Evolutionary conservation across 2,113 vertebrate genomes (phyloP).

Genomic region (Marmota flaviventris): DNA sequence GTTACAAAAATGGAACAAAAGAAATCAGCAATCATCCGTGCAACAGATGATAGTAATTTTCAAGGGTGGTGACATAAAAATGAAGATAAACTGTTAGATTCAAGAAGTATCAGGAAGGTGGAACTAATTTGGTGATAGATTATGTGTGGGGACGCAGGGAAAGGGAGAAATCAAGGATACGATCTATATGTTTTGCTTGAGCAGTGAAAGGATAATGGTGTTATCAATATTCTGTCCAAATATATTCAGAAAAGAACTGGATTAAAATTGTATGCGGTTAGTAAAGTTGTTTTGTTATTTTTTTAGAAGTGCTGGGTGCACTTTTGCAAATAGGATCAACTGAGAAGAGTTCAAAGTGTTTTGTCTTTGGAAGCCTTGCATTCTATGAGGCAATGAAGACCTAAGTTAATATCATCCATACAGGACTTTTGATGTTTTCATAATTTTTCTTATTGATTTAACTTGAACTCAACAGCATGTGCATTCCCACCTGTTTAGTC

Average conservation of each 20-base stretch:
- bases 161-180: not conserved
- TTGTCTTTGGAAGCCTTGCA: not conserved
- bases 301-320: not conserved
- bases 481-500: not conserved
- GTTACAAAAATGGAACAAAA: conserved; percentile 27
- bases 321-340: not conserved
- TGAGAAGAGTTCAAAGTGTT: not conserved
- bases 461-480: not conserved
- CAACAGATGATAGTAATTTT: not conserved
- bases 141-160: not conserved
- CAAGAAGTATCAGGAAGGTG: not conserved
- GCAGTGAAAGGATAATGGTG: not conserved
- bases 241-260: not conserved
- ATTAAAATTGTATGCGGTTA: not conserved
- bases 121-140: not conserved
- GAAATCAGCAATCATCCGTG: not conserved
- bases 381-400: not conserved
- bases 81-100: not conserved
- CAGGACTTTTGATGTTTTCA: not conserved
- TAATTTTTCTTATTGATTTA: not conserved
- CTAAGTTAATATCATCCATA: not conserved
- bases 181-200: not conserved
- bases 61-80: not conserved
- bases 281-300: not conserved
- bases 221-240: not conserved